phyloP scores from a whole-genome alignment of 2,113 vertebrate genomes.

The Gallinago undulata region DNA sequence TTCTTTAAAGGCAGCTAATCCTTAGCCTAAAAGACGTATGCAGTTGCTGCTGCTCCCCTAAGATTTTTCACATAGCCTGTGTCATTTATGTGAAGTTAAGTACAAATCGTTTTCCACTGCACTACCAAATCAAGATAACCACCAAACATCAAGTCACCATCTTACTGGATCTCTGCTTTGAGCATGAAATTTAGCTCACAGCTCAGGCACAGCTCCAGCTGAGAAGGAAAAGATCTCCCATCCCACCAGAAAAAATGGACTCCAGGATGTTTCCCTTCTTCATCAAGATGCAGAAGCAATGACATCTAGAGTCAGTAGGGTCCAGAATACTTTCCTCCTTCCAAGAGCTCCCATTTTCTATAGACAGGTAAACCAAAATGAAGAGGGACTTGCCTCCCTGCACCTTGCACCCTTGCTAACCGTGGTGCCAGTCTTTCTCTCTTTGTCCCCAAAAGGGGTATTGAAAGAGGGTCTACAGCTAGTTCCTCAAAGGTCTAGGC shows the following conservation, averaged over 20 bases:
- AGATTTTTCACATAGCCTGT: background rate
- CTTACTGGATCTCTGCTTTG: background rate
- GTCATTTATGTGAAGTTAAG: slow-evolving; percentile 11
- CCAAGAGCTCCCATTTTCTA: background rate
- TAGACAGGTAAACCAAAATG: background rate
- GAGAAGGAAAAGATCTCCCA: background rate
- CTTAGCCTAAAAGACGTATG: background rate
- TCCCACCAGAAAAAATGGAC: background rate
- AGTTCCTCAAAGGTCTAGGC: background rate
- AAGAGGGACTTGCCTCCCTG: background rate
- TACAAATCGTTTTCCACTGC: background rate
- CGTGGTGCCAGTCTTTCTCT: background rate
- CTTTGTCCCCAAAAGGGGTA: background rate
- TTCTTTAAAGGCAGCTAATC: slow-evolving; percentile 36
- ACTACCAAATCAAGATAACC: slow-evolving; percentile 44
- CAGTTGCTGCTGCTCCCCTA: background rate
- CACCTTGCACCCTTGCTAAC: background rate
- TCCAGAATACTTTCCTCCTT: background rate
- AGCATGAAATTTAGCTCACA: background rate
- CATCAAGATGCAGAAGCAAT: background rate
- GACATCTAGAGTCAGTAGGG: background rate
- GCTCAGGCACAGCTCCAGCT: background rate
- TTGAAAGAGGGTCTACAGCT: background rate
- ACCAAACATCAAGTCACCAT: background rate
- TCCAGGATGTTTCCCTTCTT: background rate